These are phyloP conservation scores for Zaprionus davidi DNA, from an alignment of 1,140 invertebrate genomes.

Conservation along the genomic window DNA sequence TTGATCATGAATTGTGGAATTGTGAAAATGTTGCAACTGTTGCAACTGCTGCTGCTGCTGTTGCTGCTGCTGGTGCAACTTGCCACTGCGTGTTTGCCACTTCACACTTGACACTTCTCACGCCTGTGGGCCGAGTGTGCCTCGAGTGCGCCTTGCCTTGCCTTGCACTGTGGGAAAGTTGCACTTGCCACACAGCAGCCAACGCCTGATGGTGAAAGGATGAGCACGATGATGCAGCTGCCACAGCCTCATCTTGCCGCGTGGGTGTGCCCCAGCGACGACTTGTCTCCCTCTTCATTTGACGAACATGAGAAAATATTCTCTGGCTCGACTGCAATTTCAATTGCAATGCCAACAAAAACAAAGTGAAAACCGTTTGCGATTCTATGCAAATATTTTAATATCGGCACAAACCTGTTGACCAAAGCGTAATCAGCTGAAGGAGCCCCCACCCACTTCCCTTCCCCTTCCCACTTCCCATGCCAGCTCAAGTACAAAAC, in stretches of 20 bases:
- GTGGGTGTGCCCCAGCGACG: conserved; percentile 29
- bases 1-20: conserved; percentile 77
- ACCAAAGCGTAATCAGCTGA: conserved; percentile 26
- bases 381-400: conserved; percentile 39
- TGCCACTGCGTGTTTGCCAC: conserved; percentile 68
- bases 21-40: conserved; percentile 31
- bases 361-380: conserved; percentile 15
- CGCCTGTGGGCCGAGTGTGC: conserved; percentile 15
- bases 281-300: conserved; percentile 25
- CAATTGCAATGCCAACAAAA: conserved; percentile 37
- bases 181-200: conserved; percentile 16
- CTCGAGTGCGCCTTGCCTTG: conserved; percentile 19
- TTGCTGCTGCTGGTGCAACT: conserved; percentile 14
- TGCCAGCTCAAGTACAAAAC: conserved; percentile 52
- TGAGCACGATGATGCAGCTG: conserved; percentile 17
- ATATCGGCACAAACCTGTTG: conserved; percentile 25
- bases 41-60: conserved; percentile 7
- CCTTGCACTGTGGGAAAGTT: conserved; percentile 51
- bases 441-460: neutral
- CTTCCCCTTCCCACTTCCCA: conserved; percentile 20
- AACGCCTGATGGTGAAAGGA: conserved; percentile 49
- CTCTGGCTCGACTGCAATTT: conserved; percentile 27
- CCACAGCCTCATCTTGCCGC: conserved; percentile 1
- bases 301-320: conserved; percentile 40
- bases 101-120: conserved; percentile 52